Base-by-base conservation (phyloP, 2,888 invertebrate genomes). In the Drosophila subquinaria region DNA sequence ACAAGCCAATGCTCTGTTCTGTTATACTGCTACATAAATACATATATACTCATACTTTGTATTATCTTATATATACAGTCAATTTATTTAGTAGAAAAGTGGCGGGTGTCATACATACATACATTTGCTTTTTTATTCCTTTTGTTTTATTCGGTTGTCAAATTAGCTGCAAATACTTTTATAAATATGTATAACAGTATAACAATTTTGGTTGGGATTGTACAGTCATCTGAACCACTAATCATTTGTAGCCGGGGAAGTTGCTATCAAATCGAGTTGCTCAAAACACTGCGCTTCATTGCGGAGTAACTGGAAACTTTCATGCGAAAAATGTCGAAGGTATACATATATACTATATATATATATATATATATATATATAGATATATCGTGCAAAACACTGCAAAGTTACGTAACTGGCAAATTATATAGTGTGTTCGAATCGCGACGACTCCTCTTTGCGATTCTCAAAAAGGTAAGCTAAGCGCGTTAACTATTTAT, bases 221-320 rank as follows among this genome's bases (percentile, higher is more conserved):
- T 68, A 75, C 83, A 90, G 81, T 82, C 77, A 79, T 78, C 73
- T 78, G 84, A 82, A 87, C 87, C 91, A 90, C 57, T 88, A 88
- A 77, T 83, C 89, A 89, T 85, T 85, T 89, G 84, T 92, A 92
- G 92, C 93, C 90, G 92, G 93, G 92, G 93, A 93, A 93, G 92
- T 90, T 91, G 92, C 93, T 92, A 92, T 87, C 88, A 69, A 82
- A 81, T 83, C 89, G 92, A 92, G 90, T 85, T 80, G 82, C 80
- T 89, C 86, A 81, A 84, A 70, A 69, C 79, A 89, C 84, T 86
- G 84, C 80, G 66, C 74, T 79, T 63, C 78, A 36, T 55, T 52
- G 13, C 15, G 73, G 62, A 73, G 30, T 43, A 35, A 17, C 17
- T 38, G 10, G 15, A 38, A 38, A 43, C 17, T 30, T 8, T 20